phyloP scores from a whole-genome alignment of 92 coral and sea anemone genomes.

The Porites lobata region DNA sequence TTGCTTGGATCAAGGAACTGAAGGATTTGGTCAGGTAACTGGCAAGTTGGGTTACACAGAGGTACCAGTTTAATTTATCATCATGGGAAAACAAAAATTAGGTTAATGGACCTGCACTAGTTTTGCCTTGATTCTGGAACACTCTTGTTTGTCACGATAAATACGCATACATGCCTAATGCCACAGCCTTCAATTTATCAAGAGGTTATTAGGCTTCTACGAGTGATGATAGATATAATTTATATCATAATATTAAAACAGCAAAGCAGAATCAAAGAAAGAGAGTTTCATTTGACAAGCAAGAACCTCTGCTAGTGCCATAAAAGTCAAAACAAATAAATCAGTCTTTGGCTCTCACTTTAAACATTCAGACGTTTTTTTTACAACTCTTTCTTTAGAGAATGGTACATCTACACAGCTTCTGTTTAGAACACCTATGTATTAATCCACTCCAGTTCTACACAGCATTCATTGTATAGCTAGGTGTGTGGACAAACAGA shows the following conservation, averaged over 20 bases:
- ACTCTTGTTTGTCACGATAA: background rate
- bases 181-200: background rate
- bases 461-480: background rate
- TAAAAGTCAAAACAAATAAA: background rate
- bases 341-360: background rate
- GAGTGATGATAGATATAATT: background rate
- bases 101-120: no score
- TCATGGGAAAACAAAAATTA: no score
- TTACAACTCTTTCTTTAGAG: background rate
- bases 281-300: background rate
- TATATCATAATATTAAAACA: background rate
- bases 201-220: background rate
- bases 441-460: constrained; percentile 18
- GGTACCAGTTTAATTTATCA: no score
- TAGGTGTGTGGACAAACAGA: constrained; percentile 24
- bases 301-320: background rate
- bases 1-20: no score
- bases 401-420: background rate
- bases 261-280: constrained; percentile 13
- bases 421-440: background rate
- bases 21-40: background rate
- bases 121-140: background rate
- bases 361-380: background rate
- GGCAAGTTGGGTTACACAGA: no score
- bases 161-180: background rate